Base-by-base conservation (phyloP, 35 echinoderm and acorn worm genomes). In the Heliocidaris tuberculata region DNA sequence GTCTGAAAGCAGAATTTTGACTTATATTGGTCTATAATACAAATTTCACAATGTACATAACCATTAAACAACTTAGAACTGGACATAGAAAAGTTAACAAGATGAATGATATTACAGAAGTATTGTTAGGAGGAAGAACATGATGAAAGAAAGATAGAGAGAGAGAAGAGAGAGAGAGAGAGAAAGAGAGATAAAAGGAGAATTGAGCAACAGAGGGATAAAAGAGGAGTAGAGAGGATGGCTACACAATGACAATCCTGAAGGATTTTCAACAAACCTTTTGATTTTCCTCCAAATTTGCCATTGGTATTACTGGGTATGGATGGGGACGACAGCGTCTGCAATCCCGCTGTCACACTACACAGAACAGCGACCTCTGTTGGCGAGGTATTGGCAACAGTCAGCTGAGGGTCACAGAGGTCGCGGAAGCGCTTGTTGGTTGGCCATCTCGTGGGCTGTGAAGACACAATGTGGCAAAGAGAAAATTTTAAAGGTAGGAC, bases 291-390 rank as follows among this genome's bases (percentile, higher is more conserved):
- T 27, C 98, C 97, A 93, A 96, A 99, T 93, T 97, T 97, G 5
- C 98, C 98, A 91, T 99, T 97, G 27, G 98, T 96, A 49, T 99
- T 99, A 42, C 98, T 99, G 19, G 98, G 98, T 17, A 99, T 99
- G 29, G 98, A 99, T 12, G 98, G 97, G 30, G 98, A 97, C 0
- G 96, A 97, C 1, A 95, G 86, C 2, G 89, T 94, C n/a, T 70
- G 92, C 30, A 96, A 59, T 5, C 59, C 47, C 9, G 96, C 93
- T 3, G 91, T 30, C 31, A 99, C 95, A 48, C 95, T 97, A 30
- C 94, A 95, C 42, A 99, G 27, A 59, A 94, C 88, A 16, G 98
- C 96, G 13, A 99, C 95, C 50, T 99, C 98, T 30, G 94, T 94
- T 13, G 98, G 96, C 4, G 96, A 96, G 2, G 96, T 96, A 61